Evolutionary conservation across 35 echinoderm and acorn worm genomes (phyloP).

Genomic region (Heliocidaris tuberculata): DNA sequence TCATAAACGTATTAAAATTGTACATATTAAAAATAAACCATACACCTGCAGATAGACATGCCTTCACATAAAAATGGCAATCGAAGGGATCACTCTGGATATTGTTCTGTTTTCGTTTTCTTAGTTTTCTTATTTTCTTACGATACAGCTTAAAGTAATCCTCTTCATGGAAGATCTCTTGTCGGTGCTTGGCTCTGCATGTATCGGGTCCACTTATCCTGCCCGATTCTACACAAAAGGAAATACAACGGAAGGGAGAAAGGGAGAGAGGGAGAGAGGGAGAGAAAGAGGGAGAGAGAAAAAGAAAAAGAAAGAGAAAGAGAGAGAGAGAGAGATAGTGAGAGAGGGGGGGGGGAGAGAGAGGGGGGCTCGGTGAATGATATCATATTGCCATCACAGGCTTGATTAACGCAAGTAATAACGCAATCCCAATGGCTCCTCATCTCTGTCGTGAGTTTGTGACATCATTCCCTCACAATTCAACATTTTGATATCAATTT

Average conservation of each 20-base stretch:
- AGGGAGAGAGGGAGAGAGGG: not conserved
- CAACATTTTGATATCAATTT: too few species aligned
- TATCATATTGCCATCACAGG: too few species aligned
- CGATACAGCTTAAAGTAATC: not conserved
- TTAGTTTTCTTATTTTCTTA: not conserved
- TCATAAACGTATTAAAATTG: not conserved
- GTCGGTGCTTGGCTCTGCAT: slow-evolving; percentile 10
- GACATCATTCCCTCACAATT: too few species aligned
- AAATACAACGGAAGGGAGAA: not conserved
- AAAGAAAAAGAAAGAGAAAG: not conserved
- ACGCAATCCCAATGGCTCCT: too few species aligned
- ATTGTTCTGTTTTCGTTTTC: not conserved
- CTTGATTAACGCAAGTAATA: too few species aligned
- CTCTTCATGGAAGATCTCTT: not conserved
- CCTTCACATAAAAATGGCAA: not conserved
- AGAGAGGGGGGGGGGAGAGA: too few species aligned
- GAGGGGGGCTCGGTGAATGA: too few species aligned
- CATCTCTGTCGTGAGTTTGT: too few species aligned
- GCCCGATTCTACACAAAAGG: slow-evolving; percentile 13
- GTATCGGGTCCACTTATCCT: slow-evolving; percentile 37
- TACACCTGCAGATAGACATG: not conserved
- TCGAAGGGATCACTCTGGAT: not conserved
- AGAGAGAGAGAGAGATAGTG: not conserved
- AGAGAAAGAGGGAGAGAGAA: not conserved
- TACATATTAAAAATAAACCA: not conserved